A percentile compares a stretch with the other conserved stretches of the same genome.
Evolutionary conservation across 2,888 invertebrate species (phyloP).

Genomic region (Oegoconia quadripuncta): DNA sequence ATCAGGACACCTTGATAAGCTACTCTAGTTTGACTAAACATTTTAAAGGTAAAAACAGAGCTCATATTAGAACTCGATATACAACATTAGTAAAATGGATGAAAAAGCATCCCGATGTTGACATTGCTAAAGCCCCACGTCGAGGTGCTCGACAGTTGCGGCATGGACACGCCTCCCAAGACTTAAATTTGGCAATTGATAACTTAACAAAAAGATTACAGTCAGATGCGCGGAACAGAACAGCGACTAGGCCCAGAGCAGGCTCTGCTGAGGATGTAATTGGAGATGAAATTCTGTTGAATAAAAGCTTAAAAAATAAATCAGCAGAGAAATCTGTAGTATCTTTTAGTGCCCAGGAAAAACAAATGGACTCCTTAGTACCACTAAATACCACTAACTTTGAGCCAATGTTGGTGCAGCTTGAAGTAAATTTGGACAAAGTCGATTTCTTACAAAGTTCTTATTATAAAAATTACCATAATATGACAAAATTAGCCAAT

Average conservation of each 20-base stretch:
- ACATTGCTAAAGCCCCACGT: slow-evolving; percentile 34
- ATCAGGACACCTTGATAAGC: slow-evolving; percentile 53
- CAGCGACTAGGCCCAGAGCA: slow-evolving; percentile 5
- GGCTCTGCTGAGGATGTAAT: slow-evolving; percentile 6
- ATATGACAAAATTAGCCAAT: slow-evolving; percentile 26
- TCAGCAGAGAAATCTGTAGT: slow-evolving; percentile 23
- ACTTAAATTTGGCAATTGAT: slow-evolving; percentile 32
- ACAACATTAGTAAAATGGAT: slow-evolving; percentile 55
- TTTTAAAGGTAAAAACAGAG: slow-evolving; percentile 65
- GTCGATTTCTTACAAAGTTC: slow-evolving; percentile 31
- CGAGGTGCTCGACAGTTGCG: slow-evolving; percentile 23
- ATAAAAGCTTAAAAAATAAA: slow-evolving; percentile 35
- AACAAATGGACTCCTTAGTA: slow-evolving; percentile 12
- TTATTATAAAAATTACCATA: slow-evolving; percentile 31
- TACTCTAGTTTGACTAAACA: slow-evolving; percentile 55
- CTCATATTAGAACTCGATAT: slow-evolving; percentile 77
- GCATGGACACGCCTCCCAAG: slow-evolving; percentile 22
- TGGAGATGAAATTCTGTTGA: slow-evolving; percentile 29
- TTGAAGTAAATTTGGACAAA: slow-evolving; percentile 45
- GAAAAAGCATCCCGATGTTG: slow-evolving; percentile 42
- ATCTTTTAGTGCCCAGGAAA: too few species aligned
- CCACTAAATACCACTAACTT: slow-evolving; percentile 40
- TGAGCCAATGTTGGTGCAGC: slow-evolving; percentile 41
- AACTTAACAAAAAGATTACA: slow-evolving; percentile 36
- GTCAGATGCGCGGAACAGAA: slow-evolving; percentile 13